Evolutionary conservation across 2,113 vertebrate species (phyloP).

Genomic region (Phoenicopterus ruber): DNA sequence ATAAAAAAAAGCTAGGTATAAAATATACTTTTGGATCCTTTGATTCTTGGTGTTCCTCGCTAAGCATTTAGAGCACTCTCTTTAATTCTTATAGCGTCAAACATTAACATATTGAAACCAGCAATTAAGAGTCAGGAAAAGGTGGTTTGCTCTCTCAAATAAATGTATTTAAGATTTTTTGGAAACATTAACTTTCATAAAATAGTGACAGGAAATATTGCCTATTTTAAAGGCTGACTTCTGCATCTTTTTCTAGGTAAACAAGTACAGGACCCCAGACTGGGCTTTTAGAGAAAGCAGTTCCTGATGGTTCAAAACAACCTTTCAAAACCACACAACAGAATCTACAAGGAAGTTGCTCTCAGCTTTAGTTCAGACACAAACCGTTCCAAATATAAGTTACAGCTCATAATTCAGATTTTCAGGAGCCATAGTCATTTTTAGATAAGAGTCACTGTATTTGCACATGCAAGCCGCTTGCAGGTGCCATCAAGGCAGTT

Average conservation of each 20-base stretch:
- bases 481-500: fast-evolving
- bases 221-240: background rate
- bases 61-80: background rate
- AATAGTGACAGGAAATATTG: background rate
- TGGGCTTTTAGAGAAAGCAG: background rate
- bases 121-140: background rate
- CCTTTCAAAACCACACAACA: background rate
- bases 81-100: background rate
- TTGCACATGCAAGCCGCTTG: background rate
- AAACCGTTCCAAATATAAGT: background rate
- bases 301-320: background rate
- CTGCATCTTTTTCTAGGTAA: background rate
- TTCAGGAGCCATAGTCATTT: background rate
- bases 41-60: background rate
- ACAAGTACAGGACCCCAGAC: background rate
- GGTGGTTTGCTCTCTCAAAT: background rate
- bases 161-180: background rate
- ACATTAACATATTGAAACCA: background rate
- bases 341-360: background rate
- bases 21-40: background rate
- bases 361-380: background rate
- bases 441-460: background rate
- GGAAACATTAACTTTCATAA: background rate
- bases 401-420: background rate
- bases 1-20: background rate